A percentile compares a stretch with the other conserved stretches of the same genome.
Conservation (phyloP, 1,140 invertebrate genomes). For the Drosophila sturtevanti region DNA sequence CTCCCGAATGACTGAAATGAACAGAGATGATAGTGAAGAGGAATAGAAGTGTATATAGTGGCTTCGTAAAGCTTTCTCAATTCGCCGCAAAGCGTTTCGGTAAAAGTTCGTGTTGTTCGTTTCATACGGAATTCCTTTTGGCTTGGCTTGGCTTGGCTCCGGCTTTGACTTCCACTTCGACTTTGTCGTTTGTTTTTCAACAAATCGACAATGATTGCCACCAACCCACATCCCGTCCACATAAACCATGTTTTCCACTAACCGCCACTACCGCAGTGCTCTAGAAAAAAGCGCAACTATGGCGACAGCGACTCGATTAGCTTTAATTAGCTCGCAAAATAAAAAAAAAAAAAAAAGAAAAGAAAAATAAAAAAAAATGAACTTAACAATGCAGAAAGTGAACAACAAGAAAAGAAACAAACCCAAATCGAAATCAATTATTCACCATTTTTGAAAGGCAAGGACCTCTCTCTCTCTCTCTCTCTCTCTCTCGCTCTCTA, state of each 20-base stretch:
- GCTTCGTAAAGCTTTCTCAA: conserved; percentile 35
- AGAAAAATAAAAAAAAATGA: conserved; percentile 38
- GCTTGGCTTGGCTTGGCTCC: conserved; percentile 3
- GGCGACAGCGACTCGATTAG: conserved; percentile 49
- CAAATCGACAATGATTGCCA: conserved; percentile 54
- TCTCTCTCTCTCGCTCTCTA: neutral
- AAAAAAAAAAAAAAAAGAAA: conserved; percentile 42
- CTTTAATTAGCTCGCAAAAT: conserved; percentile 43
- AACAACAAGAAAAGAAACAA: neutral
- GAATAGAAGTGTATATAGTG: neutral
- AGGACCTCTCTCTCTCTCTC: neutral
- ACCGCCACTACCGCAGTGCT: neutral
- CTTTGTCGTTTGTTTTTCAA: conserved; percentile 37
- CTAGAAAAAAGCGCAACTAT: conserved; percentile 36
- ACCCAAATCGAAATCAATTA: conserved; percentile 46
- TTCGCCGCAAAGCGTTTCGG: conserved; percentile 61
- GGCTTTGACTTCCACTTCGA: conserved; percentile 15
- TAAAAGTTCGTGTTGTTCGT: conserved; percentile 42
- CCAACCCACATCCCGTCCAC: neutral
- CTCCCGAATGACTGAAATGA: neutral
- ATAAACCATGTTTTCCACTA: neutral
- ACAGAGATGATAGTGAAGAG: conserved; percentile 1
- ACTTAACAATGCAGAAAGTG: neutral
- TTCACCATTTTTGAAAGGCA: neutral
- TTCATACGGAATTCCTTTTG: conserved; percentile 20